Base-by-base conservation (phyloP, 2,113 vertebrate genomes). In the Antechinus stuartii region DNA sequence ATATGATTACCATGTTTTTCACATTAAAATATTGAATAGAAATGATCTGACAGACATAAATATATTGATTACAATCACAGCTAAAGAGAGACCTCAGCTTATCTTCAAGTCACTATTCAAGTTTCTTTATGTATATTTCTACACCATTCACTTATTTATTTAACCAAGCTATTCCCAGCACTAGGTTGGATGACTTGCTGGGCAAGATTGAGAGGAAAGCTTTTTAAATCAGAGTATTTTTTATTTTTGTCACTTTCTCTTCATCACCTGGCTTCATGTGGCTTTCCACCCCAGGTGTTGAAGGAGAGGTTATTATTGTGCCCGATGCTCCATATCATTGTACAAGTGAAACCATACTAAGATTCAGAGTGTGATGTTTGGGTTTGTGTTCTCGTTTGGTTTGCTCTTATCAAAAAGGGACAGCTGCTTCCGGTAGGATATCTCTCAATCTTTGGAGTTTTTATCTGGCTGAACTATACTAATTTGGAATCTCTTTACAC, bases 1-100 rank as follows among this genome's bases (percentile, higher is more conserved):
- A 97, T 96, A 76, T 26, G 16, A 96, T 96, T 89, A 91, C 95
- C 93, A 97, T 96, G 95, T 57, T 92, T 97, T 97, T 96, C 54
- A 2, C 92, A 54, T 97, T 97, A 97, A 97, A 97, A 54, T 96
- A 68, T 8, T 52, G 42, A 57, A 30, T 90, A 95, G 96, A 68
- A 95, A 96, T 97, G 94, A 91, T 92, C 93, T 95, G 30, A 68
- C 30, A 49, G 30, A 57, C 30, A 49, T 57, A 42, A 95, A 96
- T 94, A 89, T 92, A 96, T 22, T 57, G 96, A 97, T 97, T 89
- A 61, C 14, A 8, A 76, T 95, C 76, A 50, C 50, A 57, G 90
- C 92, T 95, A 94, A 96, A 68, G 92, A 92, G 55, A 93, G 53
- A 89, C 94, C 56, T 89, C 93, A 95, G 96, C 57, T 93, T 97